Evolutionary conservation across 2,113 vertebrate genomes (phyloP).

Genomic region (Ranitomeya variabilis): DNA sequence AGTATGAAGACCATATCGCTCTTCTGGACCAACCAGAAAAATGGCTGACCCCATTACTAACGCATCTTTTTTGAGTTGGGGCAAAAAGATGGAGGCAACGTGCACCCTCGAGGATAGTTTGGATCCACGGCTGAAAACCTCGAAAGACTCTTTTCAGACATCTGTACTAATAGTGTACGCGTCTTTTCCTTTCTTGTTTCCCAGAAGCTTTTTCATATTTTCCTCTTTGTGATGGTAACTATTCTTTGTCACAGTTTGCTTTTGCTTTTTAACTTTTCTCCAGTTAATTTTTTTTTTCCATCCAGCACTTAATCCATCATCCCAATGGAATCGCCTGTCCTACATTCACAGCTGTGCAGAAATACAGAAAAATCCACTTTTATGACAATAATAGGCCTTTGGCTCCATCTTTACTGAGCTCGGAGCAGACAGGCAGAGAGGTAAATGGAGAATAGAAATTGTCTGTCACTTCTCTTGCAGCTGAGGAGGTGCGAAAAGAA

Average conservation of each 20-base stretch:
- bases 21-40: not conserved
- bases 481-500: conserved; percentile 31
- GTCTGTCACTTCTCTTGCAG: not conserved
- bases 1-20: not conserved
- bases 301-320: conserved; percentile 26
- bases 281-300: conserved; percentile 22
- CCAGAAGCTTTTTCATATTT: conserved; percentile 2
- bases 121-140: not conserved
- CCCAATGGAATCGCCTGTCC: not conserved
- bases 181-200: not conserved
- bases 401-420: conserved; percentile 12
- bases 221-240: not conserved
- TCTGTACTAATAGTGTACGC: not conserved
- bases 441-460: not conserved
- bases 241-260: not conserved
- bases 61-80: not conserved
- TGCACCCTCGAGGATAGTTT: not conserved
- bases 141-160: not conserved
- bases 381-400: not conserved
- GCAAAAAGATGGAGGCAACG: not conserved
- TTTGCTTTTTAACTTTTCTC: conserved; percentile 15
- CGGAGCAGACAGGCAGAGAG: not conserved
- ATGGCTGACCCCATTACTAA: not conserved
- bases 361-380: conserved; percentile 31
- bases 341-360: conserved; percentile 33